Evolutionary conservation across 2,113 vertebrate species (phyloP).

Genomic region (Pheucticus melanocephalus): DNA sequence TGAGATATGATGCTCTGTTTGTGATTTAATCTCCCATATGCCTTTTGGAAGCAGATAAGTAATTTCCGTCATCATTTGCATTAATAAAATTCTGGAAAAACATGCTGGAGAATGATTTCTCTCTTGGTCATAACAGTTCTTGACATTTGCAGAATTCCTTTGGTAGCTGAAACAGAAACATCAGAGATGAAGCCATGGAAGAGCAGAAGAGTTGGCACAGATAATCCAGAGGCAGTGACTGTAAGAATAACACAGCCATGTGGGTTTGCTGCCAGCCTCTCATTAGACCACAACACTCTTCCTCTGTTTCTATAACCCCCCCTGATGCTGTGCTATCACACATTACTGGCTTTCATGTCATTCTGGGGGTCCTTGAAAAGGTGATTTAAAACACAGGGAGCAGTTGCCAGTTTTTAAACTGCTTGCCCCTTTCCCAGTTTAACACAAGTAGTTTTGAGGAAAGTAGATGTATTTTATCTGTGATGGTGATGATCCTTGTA

Average conservation of each 20-base stretch:
- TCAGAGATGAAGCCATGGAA: not conserved
- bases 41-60: conserved; percentile 1
- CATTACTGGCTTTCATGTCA: not conserved
- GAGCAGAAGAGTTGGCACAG: not conserved
- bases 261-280: not conserved
- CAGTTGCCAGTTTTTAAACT: not conserved
- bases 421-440: not conserved
- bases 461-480: not conserved
- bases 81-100: not conserved
- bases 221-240: not conserved
- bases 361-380: not conserved
- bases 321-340: not conserved
- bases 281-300: not conserved
- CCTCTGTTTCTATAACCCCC: not conserved
- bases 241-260: not conserved
- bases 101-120: not conserved
- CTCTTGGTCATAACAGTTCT: not conserved
- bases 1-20: conserved; percentile 11
- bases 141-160: not conserved
- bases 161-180: not conserved
- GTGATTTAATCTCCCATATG: not conserved
- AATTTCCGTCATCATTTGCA: not conserved
- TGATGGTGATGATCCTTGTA: not conserved
- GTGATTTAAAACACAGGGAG: not conserved
- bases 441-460: not conserved